phyloP scores from a whole-genome alignment of 2,888 invertebrate genomes.

The Drosophila meridiana region DNA sequence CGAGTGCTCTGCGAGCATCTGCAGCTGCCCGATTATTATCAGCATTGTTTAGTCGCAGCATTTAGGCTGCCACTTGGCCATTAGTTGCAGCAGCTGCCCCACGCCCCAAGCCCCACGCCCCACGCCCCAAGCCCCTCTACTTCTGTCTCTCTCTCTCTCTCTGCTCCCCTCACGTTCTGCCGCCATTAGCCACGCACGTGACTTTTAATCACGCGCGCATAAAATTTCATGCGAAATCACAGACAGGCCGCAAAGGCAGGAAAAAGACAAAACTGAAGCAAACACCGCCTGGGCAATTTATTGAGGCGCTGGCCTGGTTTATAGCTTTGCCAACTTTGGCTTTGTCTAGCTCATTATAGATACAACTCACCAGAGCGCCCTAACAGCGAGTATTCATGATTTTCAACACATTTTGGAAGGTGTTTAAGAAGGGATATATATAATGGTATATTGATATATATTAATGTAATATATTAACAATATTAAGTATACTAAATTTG shows the following conservation, averaged over 20 bases:
- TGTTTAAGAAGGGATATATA: too few relatives aligned
- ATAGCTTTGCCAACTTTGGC: slow-evolving; percentile 48
- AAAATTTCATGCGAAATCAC: slow-evolving; percentile 60
- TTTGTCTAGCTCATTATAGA: slow-evolving; percentile 54
- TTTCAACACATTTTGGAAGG: too few relatives aligned
- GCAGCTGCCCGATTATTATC: slow-evolving; percentile 64
- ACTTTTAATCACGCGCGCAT: slow-evolving; percentile 81
- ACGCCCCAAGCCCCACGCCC: neutral
- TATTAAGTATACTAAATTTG: too few relatives aligned
- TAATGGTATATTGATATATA: neutral
- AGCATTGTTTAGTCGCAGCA: slow-evolving; percentile 68
- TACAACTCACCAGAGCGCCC: slow-evolving; percentile 7
- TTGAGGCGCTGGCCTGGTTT: slow-evolving; percentile 60
- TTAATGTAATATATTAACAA: too few relatives aligned
- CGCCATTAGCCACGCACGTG: slow-evolving; percentile 74
- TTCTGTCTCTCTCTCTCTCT: neutral
- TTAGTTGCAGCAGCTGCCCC: slow-evolving; percentile 60
- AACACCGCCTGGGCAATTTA: slow-evolving; percentile 49
- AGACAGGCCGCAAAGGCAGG: slow-evolving; percentile 35
- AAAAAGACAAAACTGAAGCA: slow-evolving; percentile 7
- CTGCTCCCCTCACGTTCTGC: neutral
- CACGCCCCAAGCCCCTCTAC: too few relatives aligned
- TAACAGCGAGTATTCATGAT: neutral
- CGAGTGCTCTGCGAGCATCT: slow-evolving; percentile 48
- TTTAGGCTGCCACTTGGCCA: slow-evolving; percentile 52